Conservation (phyloP, 2,113 vertebrate species). For the Typhlomys cinereus region DNA sequence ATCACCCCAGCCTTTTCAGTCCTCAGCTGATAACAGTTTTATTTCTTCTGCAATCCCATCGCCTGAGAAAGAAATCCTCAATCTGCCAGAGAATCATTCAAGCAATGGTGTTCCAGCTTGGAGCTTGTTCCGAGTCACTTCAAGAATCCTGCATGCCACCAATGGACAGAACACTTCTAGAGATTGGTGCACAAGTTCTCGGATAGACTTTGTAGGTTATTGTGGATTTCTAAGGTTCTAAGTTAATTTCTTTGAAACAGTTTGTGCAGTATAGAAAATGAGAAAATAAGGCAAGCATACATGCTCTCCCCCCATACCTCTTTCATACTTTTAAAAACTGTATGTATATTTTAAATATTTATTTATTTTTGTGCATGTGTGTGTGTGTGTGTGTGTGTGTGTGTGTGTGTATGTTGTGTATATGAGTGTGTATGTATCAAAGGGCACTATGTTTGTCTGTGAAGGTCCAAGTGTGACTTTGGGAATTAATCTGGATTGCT, state of each 20-base stretch:
- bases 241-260: slow-evolving; percentile 13
- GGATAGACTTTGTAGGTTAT: neutral
- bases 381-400: no score
- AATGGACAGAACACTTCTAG: neutral
- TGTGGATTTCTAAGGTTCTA: slow-evolving; percentile 11
- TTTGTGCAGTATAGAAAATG: neutral
- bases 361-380: no score
- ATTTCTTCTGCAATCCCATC: neutral
- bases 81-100: slow-evolving; percentile 3
- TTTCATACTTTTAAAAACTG: no score
- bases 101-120: neutral
- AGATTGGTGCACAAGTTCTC: neutral
- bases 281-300: slow-evolving; percentile 14
- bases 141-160: neutral
- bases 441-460: no score
- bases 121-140: neutral
- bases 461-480: no score
- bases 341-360: no score
- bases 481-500: no score
- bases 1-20: neutral
- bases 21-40: neutral
- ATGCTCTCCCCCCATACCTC: neutral
- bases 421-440: no score
- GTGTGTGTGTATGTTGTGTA: no score
- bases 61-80: neutral